Evolutionary conservation across 2,888 invertebrate genomes (phyloP).

Genomic region (Watsonalla binaria): DNA sequence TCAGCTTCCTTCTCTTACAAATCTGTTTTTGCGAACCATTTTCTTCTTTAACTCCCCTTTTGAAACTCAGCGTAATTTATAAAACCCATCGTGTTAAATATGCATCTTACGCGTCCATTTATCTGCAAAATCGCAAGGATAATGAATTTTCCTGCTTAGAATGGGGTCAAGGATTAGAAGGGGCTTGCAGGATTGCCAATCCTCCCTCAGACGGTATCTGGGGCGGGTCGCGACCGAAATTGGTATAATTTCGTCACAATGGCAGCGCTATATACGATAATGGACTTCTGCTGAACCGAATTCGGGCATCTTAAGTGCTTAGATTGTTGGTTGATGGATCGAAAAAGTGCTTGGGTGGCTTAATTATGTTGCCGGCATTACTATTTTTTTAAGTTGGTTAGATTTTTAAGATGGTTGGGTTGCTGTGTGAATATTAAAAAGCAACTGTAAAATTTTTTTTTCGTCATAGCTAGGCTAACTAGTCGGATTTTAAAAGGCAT

Average conservation of each 20-base stretch:
- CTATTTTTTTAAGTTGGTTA: slow-evolving; percentile 4
- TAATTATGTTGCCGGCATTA: not conserved
- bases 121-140: slow-evolving; percentile 1
- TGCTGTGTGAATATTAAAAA: too few relatives aligned
- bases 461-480: too few relatives aligned
- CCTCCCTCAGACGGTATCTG: slow-evolving; percentile 2
- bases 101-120: not conserved
- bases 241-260: slow-evolving; percentile 20
- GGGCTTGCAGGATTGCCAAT: slow-evolving; percentile 10
- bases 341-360: not conserved
- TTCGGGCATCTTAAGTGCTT: not conserved
- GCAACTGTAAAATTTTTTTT: too few relatives aligned
- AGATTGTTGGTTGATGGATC: not conserved
- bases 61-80: not conserved
- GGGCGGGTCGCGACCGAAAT: slow-evolving; percentile 7
- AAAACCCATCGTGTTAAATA: not conserved
- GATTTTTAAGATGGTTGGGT: too few relatives aligned
- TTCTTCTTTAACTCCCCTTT: too few relatives aligned
- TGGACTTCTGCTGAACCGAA: not conserved
- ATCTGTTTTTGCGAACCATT: not conserved
- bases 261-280: slow-evolving; percentile 7
- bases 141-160: slow-evolving; percentile 7
- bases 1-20: not conserved
- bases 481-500: too few relatives aligned
- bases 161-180: slow-evolving; percentile 28